Conservation (phyloP, 92 coral and sea anemone species). For the Meandrina meandrites region DNA sequence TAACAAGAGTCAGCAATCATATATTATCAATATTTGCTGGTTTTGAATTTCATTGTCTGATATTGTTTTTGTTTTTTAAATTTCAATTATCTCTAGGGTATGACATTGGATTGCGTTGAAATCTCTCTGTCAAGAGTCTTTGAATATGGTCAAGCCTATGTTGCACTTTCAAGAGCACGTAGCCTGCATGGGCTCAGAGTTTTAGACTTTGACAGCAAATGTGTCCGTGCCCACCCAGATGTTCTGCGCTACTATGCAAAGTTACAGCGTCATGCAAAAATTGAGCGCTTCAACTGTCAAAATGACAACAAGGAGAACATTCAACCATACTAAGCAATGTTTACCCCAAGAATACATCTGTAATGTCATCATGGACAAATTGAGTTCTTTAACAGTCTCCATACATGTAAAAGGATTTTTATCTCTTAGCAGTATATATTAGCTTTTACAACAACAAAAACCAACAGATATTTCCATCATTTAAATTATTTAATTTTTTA, state of each 20-base stretch:
- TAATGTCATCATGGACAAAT: neutral
- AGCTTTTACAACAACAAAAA: too few relatives aligned
- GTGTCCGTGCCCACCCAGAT: conserved; percentile 94
- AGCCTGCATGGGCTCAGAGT: conserved; percentile 92
- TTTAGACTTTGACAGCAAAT: conserved; percentile 87
- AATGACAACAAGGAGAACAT: conserved; percentile 52
- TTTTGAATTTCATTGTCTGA: too few relatives aligned
- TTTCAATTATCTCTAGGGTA: conserved; percentile 62
- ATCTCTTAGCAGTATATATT: too few relatives aligned
- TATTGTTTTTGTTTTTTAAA: neutral
- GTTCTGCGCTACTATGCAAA: conserved; percentile 86
- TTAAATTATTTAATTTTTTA: neutral
- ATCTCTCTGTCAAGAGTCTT: conserved; percentile 93
- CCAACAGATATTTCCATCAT: neutral
- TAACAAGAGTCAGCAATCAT: too few relatives aligned
- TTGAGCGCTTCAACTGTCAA: conserved; percentile 24
- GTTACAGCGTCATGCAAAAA: conserved; percentile 67
- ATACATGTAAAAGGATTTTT: neutral
- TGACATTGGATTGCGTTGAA: conserved; percentile 97
- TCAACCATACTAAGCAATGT: conserved; percentile 5
- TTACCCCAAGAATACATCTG: neutral
- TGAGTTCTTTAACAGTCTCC: neutral
- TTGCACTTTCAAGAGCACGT: conserved; percentile 92
- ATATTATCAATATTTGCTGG: too few relatives aligned
- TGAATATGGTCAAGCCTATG: conserved; percentile 97